These are phyloP conservation scores for Acomys russatus DNA, from an alignment of 2,797 vertebrate genomes.

Conservation along the genomic window DNA sequence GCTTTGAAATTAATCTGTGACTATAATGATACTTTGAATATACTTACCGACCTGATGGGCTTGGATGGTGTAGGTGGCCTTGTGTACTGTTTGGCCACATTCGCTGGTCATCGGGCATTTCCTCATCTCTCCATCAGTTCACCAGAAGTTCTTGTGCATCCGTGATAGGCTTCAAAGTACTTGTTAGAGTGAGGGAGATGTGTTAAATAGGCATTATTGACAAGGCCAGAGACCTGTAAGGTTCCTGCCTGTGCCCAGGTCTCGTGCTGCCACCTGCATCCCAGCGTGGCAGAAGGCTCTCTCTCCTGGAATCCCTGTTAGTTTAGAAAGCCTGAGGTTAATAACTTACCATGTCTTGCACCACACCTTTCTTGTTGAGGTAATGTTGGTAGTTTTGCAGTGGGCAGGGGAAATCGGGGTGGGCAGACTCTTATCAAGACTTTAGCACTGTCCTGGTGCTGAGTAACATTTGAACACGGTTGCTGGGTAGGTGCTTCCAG, in stretches of 20 bases:
- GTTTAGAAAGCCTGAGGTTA: constrained; percentile 45
- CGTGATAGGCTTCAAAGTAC: neutral
- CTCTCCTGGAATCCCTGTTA: constrained; percentile 64
- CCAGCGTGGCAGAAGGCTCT: neutral
- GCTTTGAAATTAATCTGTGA: constrained; percentile 18
- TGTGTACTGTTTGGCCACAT: neutral
- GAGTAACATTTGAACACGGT: constrained; percentile 1
- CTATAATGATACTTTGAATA: neutral
- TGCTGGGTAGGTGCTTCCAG: neutral
- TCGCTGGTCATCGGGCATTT: constrained; percentile 22
- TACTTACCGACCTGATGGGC: neutral
- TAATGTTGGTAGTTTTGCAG: constrained; percentile 68
- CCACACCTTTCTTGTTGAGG: constrained; percentile 33
- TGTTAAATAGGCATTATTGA: neutral
- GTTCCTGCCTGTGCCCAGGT: neutral
- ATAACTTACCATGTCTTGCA: constrained; percentile 42
- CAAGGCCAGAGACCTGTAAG: neutral
- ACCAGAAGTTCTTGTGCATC: neutral
- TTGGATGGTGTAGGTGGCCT: neutral
- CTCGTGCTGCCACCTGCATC: neutral
- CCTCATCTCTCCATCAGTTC: neutral
- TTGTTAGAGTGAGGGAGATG: neutral
- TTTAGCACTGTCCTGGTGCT: neutral
- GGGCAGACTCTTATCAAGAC: neutral
- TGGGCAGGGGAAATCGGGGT: neutral